These are phyloP conservation scores for Steinernema scapterisci DNA, from an alignment of 2,888 invertebrate genomes.

Conservation along the genomic window DNA sequence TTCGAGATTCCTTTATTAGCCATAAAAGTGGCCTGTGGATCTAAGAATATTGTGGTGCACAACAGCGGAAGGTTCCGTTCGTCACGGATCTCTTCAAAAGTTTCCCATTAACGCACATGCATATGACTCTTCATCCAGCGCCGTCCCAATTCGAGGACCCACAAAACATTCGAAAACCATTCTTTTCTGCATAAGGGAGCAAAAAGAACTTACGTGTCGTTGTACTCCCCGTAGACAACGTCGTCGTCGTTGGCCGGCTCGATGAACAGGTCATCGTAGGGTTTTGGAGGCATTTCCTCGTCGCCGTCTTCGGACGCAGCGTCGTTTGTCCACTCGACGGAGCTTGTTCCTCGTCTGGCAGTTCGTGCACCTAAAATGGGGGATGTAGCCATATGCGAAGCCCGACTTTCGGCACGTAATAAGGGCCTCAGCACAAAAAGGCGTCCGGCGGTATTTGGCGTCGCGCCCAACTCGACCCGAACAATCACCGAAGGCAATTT, in stretches of 20 bases:
- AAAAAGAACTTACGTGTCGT: conserved; percentile 54
- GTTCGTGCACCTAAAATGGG: background rate
- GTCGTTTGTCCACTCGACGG: conserved; percentile 20
- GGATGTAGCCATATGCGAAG: background rate
- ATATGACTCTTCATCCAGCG: too few relatives aligned
- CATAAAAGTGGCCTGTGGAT: too few relatives aligned
- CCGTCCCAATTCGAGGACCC: too few relatives aligned
- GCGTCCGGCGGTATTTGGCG: background rate
- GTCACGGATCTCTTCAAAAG: too few relatives aligned
- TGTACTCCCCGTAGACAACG: conserved; percentile 64
- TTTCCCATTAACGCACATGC: too few relatives aligned
- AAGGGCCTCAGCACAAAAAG: background rate
- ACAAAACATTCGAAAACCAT: too few relatives aligned
- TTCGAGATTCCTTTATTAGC: too few relatives aligned
- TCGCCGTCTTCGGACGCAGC: background rate
- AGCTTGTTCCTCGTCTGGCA: background rate
- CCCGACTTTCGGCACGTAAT: background rate
- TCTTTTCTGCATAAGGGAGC: too few relatives aligned
- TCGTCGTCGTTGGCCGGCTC: conserved; percentile 66
- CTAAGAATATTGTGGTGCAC: too few relatives aligned
- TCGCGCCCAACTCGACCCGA: background rate
- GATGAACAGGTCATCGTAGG: conserved; percentile 64
- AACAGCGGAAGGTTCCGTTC: too few relatives aligned
- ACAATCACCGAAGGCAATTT: conserved; percentile 28
- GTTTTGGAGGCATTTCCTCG: conserved; percentile 46